Base-by-base conservation (phyloP, 2,113 vertebrate species). In the Rhabdornis inornatus region DNA sequence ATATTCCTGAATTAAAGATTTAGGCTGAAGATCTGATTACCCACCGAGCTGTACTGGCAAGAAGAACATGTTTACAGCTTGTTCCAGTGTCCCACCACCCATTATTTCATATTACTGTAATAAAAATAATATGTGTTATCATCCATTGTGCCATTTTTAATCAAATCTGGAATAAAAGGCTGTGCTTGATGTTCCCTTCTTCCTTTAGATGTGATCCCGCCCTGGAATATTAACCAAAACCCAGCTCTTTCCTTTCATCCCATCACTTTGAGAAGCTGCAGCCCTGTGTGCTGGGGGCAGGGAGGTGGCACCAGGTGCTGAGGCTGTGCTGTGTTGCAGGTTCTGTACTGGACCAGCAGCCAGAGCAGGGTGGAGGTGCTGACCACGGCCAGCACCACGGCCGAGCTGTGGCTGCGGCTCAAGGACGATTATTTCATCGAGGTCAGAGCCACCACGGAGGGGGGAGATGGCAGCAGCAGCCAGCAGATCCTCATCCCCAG, bases 401-500 rank as follows among this genome's bases (percentile, higher is more conserved):
- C 98, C 11, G 98, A 99, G 91, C 98, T 99, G 55, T 83, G 97
- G 87, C 98, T 99, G 33, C 98, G 98, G 11, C 44, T 97, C 28
- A 97, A 97, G 4, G 98, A 99, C 75, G 99, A 99, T 92, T 99
- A 99, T 93, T 87, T 99, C 9, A 98, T 99, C 60, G 98, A 99
- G 97, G 98, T 99, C 40, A 98, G 98, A 91, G 98, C 98, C 30
- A 95, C 98, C 33, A 99, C 98, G 0, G 98, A 98, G 10, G 99
- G 99, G 0, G 99, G 99, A 2, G 98, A 99, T 35, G 99, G 99
- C 10, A 96, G 96, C 45, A 99, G 98, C 91, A 99, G 99, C 4
- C 98, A 99, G 56, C 98, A 98, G 94, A 99, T 99, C 97, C 98
- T 99, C 96, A 99, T 99, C 65, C 99, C 99, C 89, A 98, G 98